Percentiles rank a stretch among this genome's conserved stretches.
Conservation (phyloP, 2,113 vertebrate species). For the Electrona antarctica region DNA sequence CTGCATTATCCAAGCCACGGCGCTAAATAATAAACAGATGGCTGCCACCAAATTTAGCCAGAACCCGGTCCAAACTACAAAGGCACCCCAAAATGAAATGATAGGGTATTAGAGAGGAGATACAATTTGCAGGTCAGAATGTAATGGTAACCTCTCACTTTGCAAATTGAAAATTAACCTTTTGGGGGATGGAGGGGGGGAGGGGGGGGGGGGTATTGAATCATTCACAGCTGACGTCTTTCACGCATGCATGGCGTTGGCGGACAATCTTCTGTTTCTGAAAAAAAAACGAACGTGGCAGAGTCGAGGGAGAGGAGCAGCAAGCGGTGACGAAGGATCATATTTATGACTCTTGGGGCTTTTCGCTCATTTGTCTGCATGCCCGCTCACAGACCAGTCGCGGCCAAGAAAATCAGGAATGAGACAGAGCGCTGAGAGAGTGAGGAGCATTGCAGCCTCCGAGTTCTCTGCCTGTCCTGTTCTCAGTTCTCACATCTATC, state of each 20-base stretch:
- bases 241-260: conserved; percentile 35
- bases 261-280: no score
- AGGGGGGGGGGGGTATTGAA: conserved; percentile 58
- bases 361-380: conserved; percentile 28
- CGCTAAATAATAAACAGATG: conserved; percentile 87
- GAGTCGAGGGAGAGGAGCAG: conserved; percentile 1
- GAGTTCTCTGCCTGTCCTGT: background rate
- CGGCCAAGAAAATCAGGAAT: conserved; percentile 16
- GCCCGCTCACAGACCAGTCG: conserved; percentile 11
- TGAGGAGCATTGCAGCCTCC: background rate
- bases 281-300: background rate
- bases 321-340: conserved; percentile 45
- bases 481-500: conserved; percentile 8
- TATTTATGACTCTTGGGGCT: conserved; percentile 52
- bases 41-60: conserved; percentile 84
- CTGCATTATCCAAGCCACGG: conserved; percentile 78
- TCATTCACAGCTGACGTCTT: conserved; percentile 74
- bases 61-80: conserved; percentile 75
- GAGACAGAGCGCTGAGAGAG: background rate
- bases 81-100: conserved; percentile 82
- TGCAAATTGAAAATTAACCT: conserved; percentile 88
- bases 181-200: conserved; percentile 40
- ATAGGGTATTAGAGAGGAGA: conserved; percentile 83
- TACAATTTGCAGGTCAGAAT: conserved; percentile 87
- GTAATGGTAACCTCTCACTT: conserved; percentile 85